A percentile compares a stretch with the other conserved stretches of the same genome.
These are phyloP conservation scores for Napeogenes inachia DNA, from an alignment of 2,888 invertebrate species.

Conservation along the genomic window DNA sequence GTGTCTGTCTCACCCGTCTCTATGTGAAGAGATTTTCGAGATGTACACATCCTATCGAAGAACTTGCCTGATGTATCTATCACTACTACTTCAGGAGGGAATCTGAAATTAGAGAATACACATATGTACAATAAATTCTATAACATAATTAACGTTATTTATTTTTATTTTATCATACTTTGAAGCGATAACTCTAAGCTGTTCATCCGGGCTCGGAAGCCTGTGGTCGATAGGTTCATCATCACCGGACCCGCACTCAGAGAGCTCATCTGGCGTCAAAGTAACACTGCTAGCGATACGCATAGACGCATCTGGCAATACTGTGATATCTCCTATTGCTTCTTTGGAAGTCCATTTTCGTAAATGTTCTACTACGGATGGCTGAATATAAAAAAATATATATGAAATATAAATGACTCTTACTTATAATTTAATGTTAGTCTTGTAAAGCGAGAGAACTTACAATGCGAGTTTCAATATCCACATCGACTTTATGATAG, in stretches of 20 bases:
- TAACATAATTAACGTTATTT: no score
- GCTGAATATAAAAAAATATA: conserved; percentile 70
- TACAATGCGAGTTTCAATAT: conserved; percentile 93
- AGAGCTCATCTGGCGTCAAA: conserved; percentile 71
- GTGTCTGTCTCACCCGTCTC: conserved; percentile 78
- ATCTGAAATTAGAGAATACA: conserved; percentile 70
- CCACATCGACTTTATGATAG: conserved; percentile 84
- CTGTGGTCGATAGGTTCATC: conserved; percentile 88
- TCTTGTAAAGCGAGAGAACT: conserved; percentile 55
- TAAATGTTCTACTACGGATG: conserved; percentile 86
- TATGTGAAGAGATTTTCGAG: conserved; percentile 87
- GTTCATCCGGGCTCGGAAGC: conserved; percentile 92
- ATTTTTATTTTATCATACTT: conserved; percentile 74
- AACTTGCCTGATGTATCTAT: conserved; percentile 93
- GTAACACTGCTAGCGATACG: conserved; percentile 79
- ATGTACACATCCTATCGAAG: conserved; percentile 92
- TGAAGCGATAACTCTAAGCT: conserved; percentile 87
- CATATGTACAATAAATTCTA: neutral
- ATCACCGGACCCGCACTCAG: conserved; percentile 78
- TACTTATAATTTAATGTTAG: neutral
- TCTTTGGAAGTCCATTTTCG: conserved; percentile 91
- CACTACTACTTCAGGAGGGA: conserved; percentile 90
- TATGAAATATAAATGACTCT: neutral
- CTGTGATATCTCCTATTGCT: conserved; percentile 89
- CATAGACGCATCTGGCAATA: conserved; percentile 86